phyloP scores from a whole-genome alignment of 2,888 invertebrate genomes.

The Philopedon plagiatum region DNA sequence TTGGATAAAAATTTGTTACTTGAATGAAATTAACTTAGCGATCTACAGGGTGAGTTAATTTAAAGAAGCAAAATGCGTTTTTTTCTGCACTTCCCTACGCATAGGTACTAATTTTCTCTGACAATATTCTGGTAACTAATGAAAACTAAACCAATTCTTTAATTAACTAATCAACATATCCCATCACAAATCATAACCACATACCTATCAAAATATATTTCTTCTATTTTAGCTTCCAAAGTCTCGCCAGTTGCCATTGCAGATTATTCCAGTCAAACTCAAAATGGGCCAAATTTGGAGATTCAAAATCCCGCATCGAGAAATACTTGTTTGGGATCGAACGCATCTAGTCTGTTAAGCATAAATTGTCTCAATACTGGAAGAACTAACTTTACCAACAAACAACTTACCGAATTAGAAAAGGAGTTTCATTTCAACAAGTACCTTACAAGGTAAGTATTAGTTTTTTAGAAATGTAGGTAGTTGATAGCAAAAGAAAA shows the following conservation, averaged over 20 bases:
- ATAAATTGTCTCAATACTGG: slow-evolving; percentile 82
- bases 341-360: slow-evolving; percentile 66
- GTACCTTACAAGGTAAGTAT: slow-evolving; percentile 85
- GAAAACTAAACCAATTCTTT: too few relatives aligned
- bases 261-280: slow-evolving; percentile 62
- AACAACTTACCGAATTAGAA: slow-evolving; percentile 98
- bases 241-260: slow-evolving; percentile 69
- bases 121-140: too few relatives aligned
- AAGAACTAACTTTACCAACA: slow-evolving; percentile 99
- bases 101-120: too few relatives aligned
- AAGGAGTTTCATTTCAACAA: slow-evolving; percentile 99
- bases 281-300: slow-evolving; percentile 70
- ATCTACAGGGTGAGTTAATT: too few relatives aligned
- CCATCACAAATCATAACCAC: too few relatives aligned
- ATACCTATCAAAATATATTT: slow-evolving; percentile 8
- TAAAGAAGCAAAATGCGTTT: too few relatives aligned
- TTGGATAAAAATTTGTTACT: too few relatives aligned
- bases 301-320: slow-evolving; percentile 71
- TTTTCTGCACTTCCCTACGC: too few relatives aligned
- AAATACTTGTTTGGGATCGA: slow-evolving; percentile 66
- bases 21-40: too few relatives aligned
- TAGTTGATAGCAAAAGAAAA: too few relatives aligned
- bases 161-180: too few relatives aligned
- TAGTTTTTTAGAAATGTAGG: too few relatives aligned
- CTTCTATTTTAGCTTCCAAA: slow-evolving; percentile 75